Base-by-base conservation (phyloP, 1,140 invertebrate species). In the Drosophila bocki region DNA sequence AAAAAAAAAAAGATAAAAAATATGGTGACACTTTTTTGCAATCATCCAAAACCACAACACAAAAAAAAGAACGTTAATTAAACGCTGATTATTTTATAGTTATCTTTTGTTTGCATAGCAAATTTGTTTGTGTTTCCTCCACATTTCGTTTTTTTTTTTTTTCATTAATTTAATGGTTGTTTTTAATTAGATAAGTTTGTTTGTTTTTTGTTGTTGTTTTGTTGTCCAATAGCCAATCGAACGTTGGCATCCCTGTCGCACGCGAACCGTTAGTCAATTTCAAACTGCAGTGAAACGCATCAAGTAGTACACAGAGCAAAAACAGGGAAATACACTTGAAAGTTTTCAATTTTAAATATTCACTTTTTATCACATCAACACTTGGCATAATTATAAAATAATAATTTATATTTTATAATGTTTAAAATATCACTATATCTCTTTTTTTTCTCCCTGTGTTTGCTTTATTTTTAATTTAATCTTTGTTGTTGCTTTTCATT, bases 161-260 rank as follows among this genome's bases (percentile, higher is more conserved):
- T 56, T 17, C 44, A 35, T 48, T 58, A n/a, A n/a, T 62, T 72
- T 60, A 50, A 72, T 72, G 54, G n/a, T 51, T 65, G 47, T 65
- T 67, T 72, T 72, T 72, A 72, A 72, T 72, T 72, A 72, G 68
- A 51, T 72, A 72, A 60, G 37, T 42, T 42, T 60, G 53, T 71
- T 67, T 69, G 39, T 39, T 37, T 50, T 32, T 54, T 29, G 12
- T 9, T 33, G 26, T 37, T 51, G 4, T 22, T 26, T 35, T 47
- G 39, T n/a, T 39, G 50, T 59, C 17, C 26, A 15, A 58, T 39
- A 6, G 58, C 35, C 44, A 45, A 48, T 78, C 19, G 61, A 42
- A 62, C 7, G 15, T 51, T 48, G 64, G 29, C 51, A 42, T 58
- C 67, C 35, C 51, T 53, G 50, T 56, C 41, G 74, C 72, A 35